Conservation (phyloP, 1,140 invertebrate species). For the Sycophila sp. region DNA sequence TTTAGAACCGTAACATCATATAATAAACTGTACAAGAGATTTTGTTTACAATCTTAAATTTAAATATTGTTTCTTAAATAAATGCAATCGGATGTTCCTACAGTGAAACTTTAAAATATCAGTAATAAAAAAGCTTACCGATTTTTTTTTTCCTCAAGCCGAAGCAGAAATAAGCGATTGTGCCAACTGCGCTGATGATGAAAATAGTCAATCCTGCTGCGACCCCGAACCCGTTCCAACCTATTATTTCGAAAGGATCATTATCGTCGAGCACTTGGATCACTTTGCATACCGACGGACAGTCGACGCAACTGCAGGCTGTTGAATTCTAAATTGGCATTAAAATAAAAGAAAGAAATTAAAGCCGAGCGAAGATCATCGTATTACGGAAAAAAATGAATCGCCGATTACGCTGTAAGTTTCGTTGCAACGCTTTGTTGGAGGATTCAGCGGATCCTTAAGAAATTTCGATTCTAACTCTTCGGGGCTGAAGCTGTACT, state of each 20-base stretch:
- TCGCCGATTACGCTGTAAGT: conserved; percentile 67
- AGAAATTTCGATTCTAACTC: conserved; percentile 18
- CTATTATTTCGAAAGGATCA: conserved; percentile 37
- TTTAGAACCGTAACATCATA: no score
- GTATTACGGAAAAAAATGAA: no score
- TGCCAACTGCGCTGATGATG: conserved; percentile 2
- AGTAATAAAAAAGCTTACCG: neutral
- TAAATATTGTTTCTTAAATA: no score
- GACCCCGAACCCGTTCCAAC: conserved; percentile 46
- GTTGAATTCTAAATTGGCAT: conserved; percentile 58
- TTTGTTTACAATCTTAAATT: no score
- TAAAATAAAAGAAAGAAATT: no score
- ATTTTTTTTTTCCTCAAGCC: neutral
- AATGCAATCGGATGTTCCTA: no score
- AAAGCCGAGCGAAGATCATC: no score
- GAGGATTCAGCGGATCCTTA: conserved; percentile 65
- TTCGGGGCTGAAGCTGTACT: neutral
- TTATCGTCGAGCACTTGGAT: conserved; percentile 6
- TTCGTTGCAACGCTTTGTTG: conserved; percentile 70
- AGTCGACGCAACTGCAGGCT: conserved; percentile 84
- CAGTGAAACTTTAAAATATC: no score
- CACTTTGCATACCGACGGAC: conserved; percentile 71
- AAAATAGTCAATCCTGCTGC: conserved; percentile 43
- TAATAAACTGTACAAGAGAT: no score
- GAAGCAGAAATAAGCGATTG: neutral